Conservation (phyloP, 2,113 vertebrate species). For the Amazona vittata region DNA sequence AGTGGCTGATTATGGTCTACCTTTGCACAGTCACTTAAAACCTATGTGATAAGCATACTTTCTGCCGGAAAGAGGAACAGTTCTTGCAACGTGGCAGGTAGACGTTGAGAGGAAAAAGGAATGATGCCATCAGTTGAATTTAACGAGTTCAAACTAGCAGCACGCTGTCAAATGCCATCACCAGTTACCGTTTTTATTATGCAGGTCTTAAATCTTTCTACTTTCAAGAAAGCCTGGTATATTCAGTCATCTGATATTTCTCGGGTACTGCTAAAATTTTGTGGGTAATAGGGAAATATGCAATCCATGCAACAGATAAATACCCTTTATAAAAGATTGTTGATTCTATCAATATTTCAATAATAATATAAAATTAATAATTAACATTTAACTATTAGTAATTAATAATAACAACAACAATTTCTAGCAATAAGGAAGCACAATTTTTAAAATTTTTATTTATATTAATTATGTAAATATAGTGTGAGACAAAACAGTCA, state of each 20-base stretch:
- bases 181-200: neutral
- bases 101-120: neutral
- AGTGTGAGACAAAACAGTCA: neutral
- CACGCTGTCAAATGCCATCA: neutral
- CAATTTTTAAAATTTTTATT: neutral
- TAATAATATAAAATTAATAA: neutral
- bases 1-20: neutral
- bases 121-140: neutral
- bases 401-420: neutral
- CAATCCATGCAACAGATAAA: fast-evolving
- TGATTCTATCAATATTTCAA: neutral
- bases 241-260: neutral
- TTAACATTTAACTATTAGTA: neutral
- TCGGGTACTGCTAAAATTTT: neutral
- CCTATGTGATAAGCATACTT: neutral
- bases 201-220: neutral
- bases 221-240: neutral
- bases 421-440: neutral
- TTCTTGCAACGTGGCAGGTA: neutral
- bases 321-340: neutral
- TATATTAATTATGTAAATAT: neutral
- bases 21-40: neutral
- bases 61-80: neutral
- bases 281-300: neutral
- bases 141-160: neutral